These are phyloP conservation scores for Leucozona laternaria DNA, from an alignment of 2,888 invertebrate species.

Conservation along the genomic window DNA sequence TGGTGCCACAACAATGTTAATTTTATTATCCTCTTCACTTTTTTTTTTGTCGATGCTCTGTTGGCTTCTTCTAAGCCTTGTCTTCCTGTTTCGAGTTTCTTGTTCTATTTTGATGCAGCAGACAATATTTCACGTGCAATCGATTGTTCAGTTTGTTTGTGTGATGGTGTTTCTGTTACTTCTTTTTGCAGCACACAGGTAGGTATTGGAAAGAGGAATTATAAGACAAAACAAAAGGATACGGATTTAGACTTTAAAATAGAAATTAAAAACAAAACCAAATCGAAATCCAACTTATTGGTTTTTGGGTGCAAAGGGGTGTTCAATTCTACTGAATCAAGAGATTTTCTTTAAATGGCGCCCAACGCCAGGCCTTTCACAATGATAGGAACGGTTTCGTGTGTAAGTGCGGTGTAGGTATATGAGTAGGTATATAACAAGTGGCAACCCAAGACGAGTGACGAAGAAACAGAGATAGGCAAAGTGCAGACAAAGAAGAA, in stretches of 20 bases:
- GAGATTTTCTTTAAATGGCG: conserved; percentile 47
- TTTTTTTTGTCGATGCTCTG: too few relatives aligned
- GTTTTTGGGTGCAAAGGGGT: conserved; percentile 52
- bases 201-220: conserved; percentile 25
- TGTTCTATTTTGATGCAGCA: conserved; percentile 23
- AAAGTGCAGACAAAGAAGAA: conserved; percentile 12
- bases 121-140: conserved; percentile 49
- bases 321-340: conserved; percentile 46
- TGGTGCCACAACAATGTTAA: conserved; percentile 57
- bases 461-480: background rate
- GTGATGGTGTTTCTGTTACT: background rate
- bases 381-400: background rate
- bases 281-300: conserved; percentile 43
- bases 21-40: conserved; percentile 54
- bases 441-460: conserved; percentile 1
- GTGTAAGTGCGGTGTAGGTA: background rate
- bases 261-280: conserved; percentile 11
- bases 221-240: conserved; percentile 41
- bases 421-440: background rate
- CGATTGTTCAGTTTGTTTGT: conserved; percentile 34
- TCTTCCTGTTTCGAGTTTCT: background rate
- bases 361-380: conserved; percentile 18
- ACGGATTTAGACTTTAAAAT: conserved; percentile 38
- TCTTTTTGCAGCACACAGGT: background rate
- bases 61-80: conserved; percentile 9